Conservation (phyloP, 2,888 invertebrate species). For the Stomorhina lunata region DNA sequence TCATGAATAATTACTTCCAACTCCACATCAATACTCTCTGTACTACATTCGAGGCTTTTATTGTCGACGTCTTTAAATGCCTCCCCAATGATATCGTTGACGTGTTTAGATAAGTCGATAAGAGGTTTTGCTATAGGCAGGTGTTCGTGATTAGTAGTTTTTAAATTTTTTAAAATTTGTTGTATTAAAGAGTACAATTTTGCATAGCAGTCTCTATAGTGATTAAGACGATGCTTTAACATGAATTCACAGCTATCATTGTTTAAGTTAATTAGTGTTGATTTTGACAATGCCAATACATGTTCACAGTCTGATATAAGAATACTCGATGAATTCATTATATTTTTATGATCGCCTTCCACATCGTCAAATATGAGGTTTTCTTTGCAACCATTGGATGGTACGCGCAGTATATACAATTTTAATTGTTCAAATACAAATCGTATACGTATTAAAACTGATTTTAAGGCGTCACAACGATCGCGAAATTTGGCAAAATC, state of each 20-base stretch:
- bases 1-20: constrained; percentile 81
- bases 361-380: constrained; percentile 66
- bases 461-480: constrained; percentile 69
- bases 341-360: background rate
- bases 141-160: constrained; percentile 61
- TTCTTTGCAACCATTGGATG: constrained; percentile 75
- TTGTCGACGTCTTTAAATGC: background rate
- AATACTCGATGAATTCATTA: constrained; percentile 62
- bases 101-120: constrained; percentile 67
- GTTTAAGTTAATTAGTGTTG: constrained; percentile 70
- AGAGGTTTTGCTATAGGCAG: constrained; percentile 75
- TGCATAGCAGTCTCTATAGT: constrained; percentile 65
- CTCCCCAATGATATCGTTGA: constrained; percentile 46
- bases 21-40: constrained; percentile 74
- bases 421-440: constrained; percentile 85
- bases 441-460: constrained; percentile 72
- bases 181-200: constrained; percentile 67
- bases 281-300: constrained; percentile 69
- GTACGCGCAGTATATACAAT: constrained; percentile 84
- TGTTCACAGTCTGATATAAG: constrained; percentile 67
- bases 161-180: constrained; percentile 54
- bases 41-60: constrained; percentile 15
- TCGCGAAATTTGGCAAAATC: constrained; percentile 71
- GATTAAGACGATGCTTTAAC: constrained; percentile 68
- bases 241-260: constrained; percentile 73